Conservation (phyloP, 1,140 invertebrate species). For the Homarus americanus region DNA sequence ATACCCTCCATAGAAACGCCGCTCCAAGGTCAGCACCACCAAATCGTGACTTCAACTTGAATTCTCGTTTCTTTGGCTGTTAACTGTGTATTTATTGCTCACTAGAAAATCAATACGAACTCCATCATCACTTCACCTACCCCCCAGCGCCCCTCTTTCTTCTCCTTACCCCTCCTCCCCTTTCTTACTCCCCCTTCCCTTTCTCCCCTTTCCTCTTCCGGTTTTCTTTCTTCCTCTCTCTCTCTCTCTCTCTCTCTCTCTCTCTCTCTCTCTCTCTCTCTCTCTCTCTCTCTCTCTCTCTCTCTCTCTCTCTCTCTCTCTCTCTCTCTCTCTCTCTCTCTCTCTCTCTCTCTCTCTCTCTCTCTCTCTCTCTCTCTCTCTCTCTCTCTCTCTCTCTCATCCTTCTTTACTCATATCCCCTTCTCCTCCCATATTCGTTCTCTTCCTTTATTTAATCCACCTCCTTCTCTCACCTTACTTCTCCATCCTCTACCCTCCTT, state of each 20-base stretch:
- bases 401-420: neutral
- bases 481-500: too few species aligned
- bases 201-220: neutral
- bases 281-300: neutral
- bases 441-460: too few species aligned
- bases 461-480: too few species aligned
- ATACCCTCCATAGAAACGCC: too few species aligned
- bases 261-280: conserved; percentile 3
- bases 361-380: neutral
- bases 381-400: neutral
- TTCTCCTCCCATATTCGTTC: neutral
- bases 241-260: conserved; percentile 3
- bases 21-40: too few species aligned
- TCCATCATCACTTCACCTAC: too few species aligned
- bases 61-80: too few species aligned
- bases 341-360: neutral
- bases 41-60: too few species aligned
- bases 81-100: too few species aligned
- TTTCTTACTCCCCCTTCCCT: neutral
- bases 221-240: neutral
- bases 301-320: conserved; percentile 3
- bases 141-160: too few species aligned
- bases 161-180: too few species aligned
- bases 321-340: neutral
- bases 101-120: too few species aligned